Evolutionary conservation across 2,888 invertebrate species (phyloP).

Genomic region (Coenonympha arcania): DNA sequence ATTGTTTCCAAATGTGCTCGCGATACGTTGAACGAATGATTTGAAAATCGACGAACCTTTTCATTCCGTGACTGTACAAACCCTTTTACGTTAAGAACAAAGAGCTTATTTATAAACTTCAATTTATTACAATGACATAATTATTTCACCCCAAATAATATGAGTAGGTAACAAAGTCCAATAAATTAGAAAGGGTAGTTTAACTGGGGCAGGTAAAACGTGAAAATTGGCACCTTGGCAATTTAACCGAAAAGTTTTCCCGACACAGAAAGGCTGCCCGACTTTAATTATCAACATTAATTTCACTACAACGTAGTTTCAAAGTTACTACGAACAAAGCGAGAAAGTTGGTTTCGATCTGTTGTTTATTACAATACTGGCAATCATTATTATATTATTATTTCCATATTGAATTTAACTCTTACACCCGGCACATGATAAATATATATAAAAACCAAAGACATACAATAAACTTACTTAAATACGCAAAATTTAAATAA

Average conservation of each 20-base stretch:
- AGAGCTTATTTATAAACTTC: background rate
- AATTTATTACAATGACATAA: background rate
- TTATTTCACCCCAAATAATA: background rate
- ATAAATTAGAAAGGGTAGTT: constrained; percentile 7
- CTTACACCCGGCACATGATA: too few species aligned
- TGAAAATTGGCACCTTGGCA: constrained; percentile 16
- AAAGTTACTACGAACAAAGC: constrained; percentile 22
- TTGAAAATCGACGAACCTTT: too few species aligned
- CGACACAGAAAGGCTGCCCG: constrained; percentile 21
- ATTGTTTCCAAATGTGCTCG: too few species aligned
- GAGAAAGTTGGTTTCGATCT: constrained; percentile 21
- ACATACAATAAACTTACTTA: too few species aligned
- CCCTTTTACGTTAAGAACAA: too few species aligned
- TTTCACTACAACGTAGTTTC: constrained; percentile 23
- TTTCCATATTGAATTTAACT: too few species aligned
- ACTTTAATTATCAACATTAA: constrained; percentile 25
- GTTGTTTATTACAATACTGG: constrained; percentile 21
- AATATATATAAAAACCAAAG: too few species aligned
- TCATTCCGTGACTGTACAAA: too few species aligned
- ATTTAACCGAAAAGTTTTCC: constrained; percentile 20
- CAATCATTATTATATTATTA: constrained; percentile 15
- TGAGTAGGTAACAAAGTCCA: constrained; percentile 5
- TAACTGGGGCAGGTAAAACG: background rate
- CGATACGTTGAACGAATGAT: too few species aligned
- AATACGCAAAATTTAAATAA: too few species aligned